Percentiles rank a stretch among this genome's conserved stretches.
These are phyloP conservation scores for Macrobrachium nipponense DNA, from an alignment of 1,140 invertebrate species.

Conservation along the genomic window DNA sequence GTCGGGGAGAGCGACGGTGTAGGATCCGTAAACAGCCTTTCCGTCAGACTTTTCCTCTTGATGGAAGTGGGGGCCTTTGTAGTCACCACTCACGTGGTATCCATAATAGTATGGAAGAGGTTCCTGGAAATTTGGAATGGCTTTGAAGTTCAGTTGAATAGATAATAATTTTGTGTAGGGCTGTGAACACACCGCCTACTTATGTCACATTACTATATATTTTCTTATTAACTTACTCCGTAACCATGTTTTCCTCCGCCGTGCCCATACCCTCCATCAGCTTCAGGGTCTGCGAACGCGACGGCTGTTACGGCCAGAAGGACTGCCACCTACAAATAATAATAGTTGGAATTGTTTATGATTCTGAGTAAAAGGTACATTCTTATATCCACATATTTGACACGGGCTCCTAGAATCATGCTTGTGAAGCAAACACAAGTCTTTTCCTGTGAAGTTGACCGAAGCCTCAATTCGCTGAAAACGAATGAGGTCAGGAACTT, in stretches of 20 bases:
- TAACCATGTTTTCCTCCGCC: not conserved
- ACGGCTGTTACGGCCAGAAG: too few species aligned
- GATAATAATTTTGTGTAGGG: not conserved
- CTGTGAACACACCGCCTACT: not conserved
- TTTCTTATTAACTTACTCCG: not conserved
- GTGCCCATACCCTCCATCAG: not conserved
- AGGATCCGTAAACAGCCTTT: conserved; percentile 73
- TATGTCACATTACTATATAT: not conserved
- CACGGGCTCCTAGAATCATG: too few species aligned
- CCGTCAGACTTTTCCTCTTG: conserved; percentile 84
- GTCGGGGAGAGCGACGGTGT: not conserved
- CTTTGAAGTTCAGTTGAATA: not conserved
- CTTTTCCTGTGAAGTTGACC: too few species aligned
- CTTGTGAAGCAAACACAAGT: too few species aligned
- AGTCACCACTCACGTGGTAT: conserved; percentile 84
- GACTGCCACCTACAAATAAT: too few species aligned
- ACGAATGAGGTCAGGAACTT: too few species aligned
- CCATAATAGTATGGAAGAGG: conserved; percentile 84
- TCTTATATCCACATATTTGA: too few species aligned
- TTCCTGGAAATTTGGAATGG: not conserved
- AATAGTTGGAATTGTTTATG: too few species aligned
- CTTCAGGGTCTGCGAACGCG: too few species aligned
- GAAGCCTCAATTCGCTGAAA: too few species aligned
- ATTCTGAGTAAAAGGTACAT: too few species aligned
- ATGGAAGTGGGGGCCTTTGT: conserved; percentile 84